Base-by-base conservation (phyloP, 2,888 invertebrate species). In the Meandrusa payeni region DNA sequence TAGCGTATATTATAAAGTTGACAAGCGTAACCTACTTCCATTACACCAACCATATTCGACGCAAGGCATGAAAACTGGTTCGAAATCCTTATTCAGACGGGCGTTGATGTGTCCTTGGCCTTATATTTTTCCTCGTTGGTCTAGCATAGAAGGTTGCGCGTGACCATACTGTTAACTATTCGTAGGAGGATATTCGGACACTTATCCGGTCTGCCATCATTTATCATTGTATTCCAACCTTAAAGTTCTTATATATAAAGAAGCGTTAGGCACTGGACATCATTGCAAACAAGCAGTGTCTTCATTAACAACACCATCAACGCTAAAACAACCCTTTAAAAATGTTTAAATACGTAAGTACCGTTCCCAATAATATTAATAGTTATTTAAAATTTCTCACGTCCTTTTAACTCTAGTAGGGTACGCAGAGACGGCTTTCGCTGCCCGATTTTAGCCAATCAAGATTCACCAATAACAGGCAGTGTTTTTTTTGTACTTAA, bases 331-430 rank as follows among this genome's bases (percentile, higher is more conserved):
- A 27, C 24, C 5, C 38, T 40, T 37, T 40, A 64, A 82, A 70
- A 41, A 89, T 89, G 89, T 83, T 85, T 62, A 89, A 89, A 83
- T 81, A 76, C 62, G 88, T 88, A 53, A 83, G 88, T 79, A 50
- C 20, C 15, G 4, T 3, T 15, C n/a, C n/a, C n/a, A n/a, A n/a
- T n/a, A n/a, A n/a, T n/a, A n/a, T n/a, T n/a, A n/a, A n/a, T n/a
- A n/a, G n/a, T n/a, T n/a, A n/a, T n/a, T n/a, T n/a, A n/a, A n/a
- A n/a, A n/a, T n/a, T n/a, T n/a, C n/a, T n/a, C n/a, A n/a, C n/a
- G n/a, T n/a, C n/a, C n/a, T n/a, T n/a, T n/a, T n/a, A n/a, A n/a
- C n/a, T n/a, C n/a, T n/a, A n/a, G n/a, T n/a, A n/a, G n/a, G n/a
- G n/a, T n/a, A n/a, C n/a, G n/a, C n/a, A n/a, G n/a, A n/a, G n/a